phyloP scores from a whole-genome alignment of 2,888 invertebrate species.

The Selenia dentaria region DNA sequence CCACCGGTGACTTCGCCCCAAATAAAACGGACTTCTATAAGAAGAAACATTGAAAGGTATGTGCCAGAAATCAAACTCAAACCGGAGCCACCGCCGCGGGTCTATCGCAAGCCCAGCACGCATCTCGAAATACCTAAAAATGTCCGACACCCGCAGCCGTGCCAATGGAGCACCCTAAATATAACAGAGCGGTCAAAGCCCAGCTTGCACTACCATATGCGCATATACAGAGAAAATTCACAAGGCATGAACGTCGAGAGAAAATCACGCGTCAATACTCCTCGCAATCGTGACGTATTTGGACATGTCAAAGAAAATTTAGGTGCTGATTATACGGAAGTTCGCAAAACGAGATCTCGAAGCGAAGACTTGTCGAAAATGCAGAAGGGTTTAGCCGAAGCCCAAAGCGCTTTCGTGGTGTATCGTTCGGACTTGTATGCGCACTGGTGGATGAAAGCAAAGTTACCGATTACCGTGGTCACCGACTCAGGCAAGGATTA shows the following conservation, averaged over 20 bases:
- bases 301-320: slow-evolving; percentile 48
- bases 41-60: slow-evolving; percentile 69
- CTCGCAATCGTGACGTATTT: slow-evolving; percentile 65
- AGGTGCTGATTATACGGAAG: slow-evolving; percentile 43
- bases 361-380: slow-evolving; percentile 77
- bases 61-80: slow-evolving; percentile 72
- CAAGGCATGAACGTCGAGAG: slow-evolving; percentile 49
- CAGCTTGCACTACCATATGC: slow-evolving; percentile 80
- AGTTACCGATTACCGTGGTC: slow-evolving; percentile 88
- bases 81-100: slow-evolving; percentile 74
- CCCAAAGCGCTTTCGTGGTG: slow-evolving; percentile 79
- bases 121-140: slow-evolving; percentile 77
- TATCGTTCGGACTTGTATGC: slow-evolving; percentile 94
- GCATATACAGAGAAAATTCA: slow-evolving; percentile 71
- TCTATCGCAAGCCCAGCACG: slow-evolving; percentile 75
- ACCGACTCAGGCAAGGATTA: slow-evolving; percentile 85
- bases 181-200: slow-evolving; percentile 77
- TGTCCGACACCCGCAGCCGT: slow-evolving; percentile 67
- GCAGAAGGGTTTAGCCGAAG: slow-evolving; percentile 69
- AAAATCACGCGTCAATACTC: slow-evolving; percentile 58
- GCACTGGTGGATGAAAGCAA: slow-evolving; percentile 97
- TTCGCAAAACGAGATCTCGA: slow-evolving; percentile 69
- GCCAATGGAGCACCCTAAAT: slow-evolving; percentile 79
- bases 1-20: slow-evolving; percentile 74
- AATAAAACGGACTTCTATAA: slow-evolving; percentile 79